Conservation (phyloP, 2,888 invertebrate genomes). For the Ophion ventricosus region DNA sequence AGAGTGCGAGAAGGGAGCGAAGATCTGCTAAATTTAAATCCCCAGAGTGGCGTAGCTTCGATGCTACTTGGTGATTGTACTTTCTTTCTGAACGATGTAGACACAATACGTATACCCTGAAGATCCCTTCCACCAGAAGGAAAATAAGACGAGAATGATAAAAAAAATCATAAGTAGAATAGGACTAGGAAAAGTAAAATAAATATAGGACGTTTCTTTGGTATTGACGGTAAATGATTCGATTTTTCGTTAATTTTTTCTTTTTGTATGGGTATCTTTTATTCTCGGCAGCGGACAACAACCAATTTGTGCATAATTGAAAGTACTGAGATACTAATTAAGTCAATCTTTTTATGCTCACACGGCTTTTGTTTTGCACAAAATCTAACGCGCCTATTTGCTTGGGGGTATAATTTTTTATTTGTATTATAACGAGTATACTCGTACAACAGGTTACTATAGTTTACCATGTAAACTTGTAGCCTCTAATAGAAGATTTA, state of each 20-base stretch:
- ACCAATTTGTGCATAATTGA: slow-evolving; percentile 29
- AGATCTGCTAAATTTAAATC: slow-evolving; percentile 59
- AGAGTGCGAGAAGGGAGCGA: slow-evolving; percentile 25
- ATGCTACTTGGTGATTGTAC: slow-evolving; percentile 65
- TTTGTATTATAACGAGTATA: not conserved
- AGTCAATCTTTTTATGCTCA: not conserved
- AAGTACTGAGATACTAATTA: not conserved
- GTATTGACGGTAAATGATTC: slow-evolving; percentile 7
- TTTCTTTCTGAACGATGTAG: slow-evolving; percentile 53
- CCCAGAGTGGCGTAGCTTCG: slow-evolving; percentile 42
- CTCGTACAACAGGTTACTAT: too few relatives aligned
- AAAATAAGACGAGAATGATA: slow-evolving; percentile 31
- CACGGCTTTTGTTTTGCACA: not conserved
- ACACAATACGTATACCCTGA: slow-evolving; percentile 58
- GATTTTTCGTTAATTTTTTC: not conserved
- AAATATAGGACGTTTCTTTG: slow-evolving; percentile 25
- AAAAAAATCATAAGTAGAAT: slow-evolving; percentile 35
- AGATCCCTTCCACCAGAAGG: slow-evolving; percentile 40
- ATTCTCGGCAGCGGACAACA: slow-evolving; percentile 19
- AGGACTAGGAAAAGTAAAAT: slow-evolving; percentile 18
- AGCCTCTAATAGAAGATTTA: too few relatives aligned
- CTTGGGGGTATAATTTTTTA: not conserved
- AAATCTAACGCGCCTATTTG: not conserved
- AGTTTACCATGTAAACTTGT: too few relatives aligned
- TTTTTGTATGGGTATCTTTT: slow-evolving; percentile 14